phyloP scores from a whole-genome alignment of 2,797 vertebrate genomes.

The Euphonia xanthogaster region DNA sequence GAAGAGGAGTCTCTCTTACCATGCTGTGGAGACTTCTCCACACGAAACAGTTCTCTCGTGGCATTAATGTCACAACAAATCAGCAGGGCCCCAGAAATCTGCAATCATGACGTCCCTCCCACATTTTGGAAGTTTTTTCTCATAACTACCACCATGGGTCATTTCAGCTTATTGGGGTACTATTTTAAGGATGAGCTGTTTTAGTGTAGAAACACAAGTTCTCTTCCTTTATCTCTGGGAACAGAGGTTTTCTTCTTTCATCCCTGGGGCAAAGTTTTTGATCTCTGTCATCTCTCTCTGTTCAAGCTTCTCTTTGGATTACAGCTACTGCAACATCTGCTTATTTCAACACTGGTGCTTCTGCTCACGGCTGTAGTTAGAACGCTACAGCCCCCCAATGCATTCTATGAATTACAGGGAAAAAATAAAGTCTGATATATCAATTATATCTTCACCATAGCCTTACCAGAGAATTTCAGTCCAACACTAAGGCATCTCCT shows the following conservation, averaged over 20 bases:
- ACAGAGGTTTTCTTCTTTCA: not conserved
- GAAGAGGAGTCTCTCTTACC: not conserved
- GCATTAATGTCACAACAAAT: not conserved
- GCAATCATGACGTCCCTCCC: not conserved
- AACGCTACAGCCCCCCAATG: not conserved
- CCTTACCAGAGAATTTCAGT: not conserved
- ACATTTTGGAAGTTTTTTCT: not conserved
- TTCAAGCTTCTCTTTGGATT: not conserved
- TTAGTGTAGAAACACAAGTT: not conserved
- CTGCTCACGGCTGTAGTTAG: not conserved
- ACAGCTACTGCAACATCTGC: not conserved
- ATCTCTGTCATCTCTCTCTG: not conserved
- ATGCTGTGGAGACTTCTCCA: not conserved
- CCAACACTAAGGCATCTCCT: not conserved
- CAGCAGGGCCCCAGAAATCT: not conserved
- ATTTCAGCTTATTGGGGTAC: not conserved
- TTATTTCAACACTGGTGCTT: not conserved
- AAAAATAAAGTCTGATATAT: not conserved
- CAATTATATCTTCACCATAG: not conserved
- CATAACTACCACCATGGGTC: not conserved
- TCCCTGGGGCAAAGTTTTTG: not conserved
- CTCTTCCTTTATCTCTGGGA: not conserved
- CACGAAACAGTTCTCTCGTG: not conserved
- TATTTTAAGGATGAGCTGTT: not conserved
- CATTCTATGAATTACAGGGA: not conserved